Evolutionary conservation across 2,888 invertebrate genomes (phyloP), one percentile per base, ranked within the genome.

Genomic region (Polietes domitor): DNA sequence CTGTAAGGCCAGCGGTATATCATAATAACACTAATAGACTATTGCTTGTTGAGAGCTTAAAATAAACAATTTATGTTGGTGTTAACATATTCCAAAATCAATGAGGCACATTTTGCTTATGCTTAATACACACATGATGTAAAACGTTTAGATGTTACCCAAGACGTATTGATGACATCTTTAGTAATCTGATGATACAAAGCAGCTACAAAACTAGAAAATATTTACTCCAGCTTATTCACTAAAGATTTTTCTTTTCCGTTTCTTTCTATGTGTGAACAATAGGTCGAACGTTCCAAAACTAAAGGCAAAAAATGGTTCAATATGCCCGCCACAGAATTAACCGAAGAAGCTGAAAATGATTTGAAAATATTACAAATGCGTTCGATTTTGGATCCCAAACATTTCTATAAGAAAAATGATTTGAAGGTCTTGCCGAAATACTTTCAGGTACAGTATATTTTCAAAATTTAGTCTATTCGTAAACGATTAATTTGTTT

Each of bases 371-470:
- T 98, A 12, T 93, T 99, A 0, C 96, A 97, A 92, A 98, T 99
- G 98, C 94, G 99, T 88, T 96, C 97, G 0, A 97, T 95, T 0
- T 92, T 99, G 12, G 96, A 99, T 93, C 97, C 98, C 0, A 98
- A 98, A 91, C 96, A 95, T 87, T 99, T 98, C 93, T 99, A 99
- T 93, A 98, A 98, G 92, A 96, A 97, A 89, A 98, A 97, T 91
- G 97, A 98, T 89, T 93, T 96, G 86, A 96, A 96, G 92, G 95
- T 94, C 0, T 89, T 97, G 41, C 98, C 99, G 0, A 99, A 98
- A 92, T 98, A 97, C 91, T 99, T 99, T 92, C 97, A 97, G 94
- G 97, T 97, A 92, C 90, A 87, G 88, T 5, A 41, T 37, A 7
- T 74, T 77, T 47, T 47, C 70, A 55, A 32, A 80, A 71, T 53